Evolutionary conservation across 2,888 invertebrate species (phyloP).

Genomic region (Synanthedon myopaeformis): DNA sequence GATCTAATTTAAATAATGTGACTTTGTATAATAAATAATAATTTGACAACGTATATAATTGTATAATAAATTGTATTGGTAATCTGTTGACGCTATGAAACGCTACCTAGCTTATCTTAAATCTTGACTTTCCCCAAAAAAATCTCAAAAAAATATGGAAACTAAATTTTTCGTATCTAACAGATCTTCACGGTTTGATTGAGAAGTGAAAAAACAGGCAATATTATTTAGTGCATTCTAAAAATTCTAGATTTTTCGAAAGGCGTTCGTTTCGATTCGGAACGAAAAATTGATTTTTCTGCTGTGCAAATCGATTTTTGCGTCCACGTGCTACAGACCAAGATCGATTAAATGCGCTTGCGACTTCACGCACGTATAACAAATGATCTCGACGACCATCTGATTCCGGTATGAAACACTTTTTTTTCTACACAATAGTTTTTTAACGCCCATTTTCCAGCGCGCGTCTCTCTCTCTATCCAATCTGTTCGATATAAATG

Average conservation of each 20-base stretch:
- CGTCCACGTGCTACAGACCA: constrained; percentile 31
- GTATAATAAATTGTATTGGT: too few species aligned
- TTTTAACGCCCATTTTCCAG: constrained; percentile 39
- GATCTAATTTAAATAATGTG: too few species aligned
- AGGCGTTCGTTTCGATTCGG: neutral
- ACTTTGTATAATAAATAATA: too few species aligned
- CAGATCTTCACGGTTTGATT: neutral
- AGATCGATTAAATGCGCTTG: constrained; percentile 42
- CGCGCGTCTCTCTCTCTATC: constrained; percentile 32
- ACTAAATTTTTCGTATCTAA: neutral
- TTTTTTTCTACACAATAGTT: constrained; percentile 26
- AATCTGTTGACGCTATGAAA: too few species aligned
- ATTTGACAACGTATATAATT: too few species aligned
- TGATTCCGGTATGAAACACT: constrained; percentile 35
- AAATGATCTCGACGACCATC: constrained; percentile 33
- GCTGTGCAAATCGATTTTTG: constrained; percentile 39
- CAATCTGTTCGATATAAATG: constrained; percentile 24
- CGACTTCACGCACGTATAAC: constrained; percentile 51
- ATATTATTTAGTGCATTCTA: neutral
- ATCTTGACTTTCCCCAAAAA: neutral
- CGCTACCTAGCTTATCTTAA: too few species aligned
- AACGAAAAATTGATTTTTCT: constrained; percentile 8
- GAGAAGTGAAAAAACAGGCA: neutral
- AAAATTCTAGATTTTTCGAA: neutral
- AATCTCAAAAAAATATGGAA: neutral